Percentiles rank a stretch among this genome's conserved stretches.
These are phyloP conservation scores for Pseudochaenichthys georgianus DNA, from an alignment of 2,797 vertebrate genomes.

Conservation along the genomic window DNA sequence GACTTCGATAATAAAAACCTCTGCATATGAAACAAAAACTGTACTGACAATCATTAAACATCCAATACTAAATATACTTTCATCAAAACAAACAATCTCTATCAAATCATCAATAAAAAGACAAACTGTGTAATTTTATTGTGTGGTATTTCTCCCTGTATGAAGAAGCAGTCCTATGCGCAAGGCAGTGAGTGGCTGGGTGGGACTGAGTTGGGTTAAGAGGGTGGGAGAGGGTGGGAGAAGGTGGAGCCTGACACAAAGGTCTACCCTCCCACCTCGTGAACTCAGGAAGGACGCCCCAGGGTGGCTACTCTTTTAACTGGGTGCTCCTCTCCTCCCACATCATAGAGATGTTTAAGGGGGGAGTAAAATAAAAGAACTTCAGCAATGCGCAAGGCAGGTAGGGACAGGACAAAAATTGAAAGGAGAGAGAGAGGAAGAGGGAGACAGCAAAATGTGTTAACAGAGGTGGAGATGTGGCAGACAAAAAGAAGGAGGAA, in stretches of 20 bases:
- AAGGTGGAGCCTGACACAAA: slow-evolving; percentile 28
- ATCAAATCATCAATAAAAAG: not conserved
- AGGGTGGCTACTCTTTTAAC: slow-evolving; percentile 46
- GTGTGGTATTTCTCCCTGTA: slow-evolving; percentile 9
- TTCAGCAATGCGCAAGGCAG: slow-evolving; percentile 77
- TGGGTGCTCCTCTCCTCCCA: slow-evolving; percentile 45
- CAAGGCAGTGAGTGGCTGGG: slow-evolving; percentile 30
- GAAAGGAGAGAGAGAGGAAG: slow-evolving; percentile 24
- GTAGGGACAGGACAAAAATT: slow-evolving; percentile 79
- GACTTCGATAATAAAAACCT: slow-evolving; percentile 36
- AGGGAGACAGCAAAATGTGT: slow-evolving; percentile 10
- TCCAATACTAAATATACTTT: not conserved
- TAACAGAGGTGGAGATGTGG: slow-evolving; percentile 37
- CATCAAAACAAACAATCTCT: slow-evolving; percentile 3
- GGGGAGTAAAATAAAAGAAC: slow-evolving; percentile 63
- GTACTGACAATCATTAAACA: not conserved
- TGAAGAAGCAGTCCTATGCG: slow-evolving; percentile 2
- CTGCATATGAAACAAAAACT: slow-evolving; percentile 18
- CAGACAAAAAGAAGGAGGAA: slow-evolving; percentile 20
- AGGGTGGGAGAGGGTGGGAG: slow-evolving; percentile 22
- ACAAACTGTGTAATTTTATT: slow-evolving; percentile 29
- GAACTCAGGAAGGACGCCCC: slow-evolving; percentile 62
- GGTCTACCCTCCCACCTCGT: slow-evolving; percentile 49
- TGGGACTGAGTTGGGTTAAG: slow-evolving; percentile 41
- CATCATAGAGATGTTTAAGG: slow-evolving; percentile 36